A percentile compares a stretch with the other conserved stretches of the same genome.
Evolutionary conservation across 2,888 invertebrate species (phyloP).

Genomic region (Reticulitermes lucifugus): DNA sequence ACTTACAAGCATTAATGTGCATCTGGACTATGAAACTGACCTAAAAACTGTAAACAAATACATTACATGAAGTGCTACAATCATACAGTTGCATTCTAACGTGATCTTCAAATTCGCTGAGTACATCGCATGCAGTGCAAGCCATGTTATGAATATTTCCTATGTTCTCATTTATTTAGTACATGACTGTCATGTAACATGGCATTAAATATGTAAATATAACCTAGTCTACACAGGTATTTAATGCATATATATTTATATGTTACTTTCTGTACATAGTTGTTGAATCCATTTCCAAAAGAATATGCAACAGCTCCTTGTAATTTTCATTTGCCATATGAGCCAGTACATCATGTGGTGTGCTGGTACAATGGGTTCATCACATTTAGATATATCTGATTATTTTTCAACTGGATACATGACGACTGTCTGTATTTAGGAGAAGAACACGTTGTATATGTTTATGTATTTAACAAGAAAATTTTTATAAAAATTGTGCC

Average conservation of each 20-base stretch:
- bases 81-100: not conserved
- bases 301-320: not conserved
- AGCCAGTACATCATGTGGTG: not conserved
- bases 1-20: not conserved
- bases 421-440: too few species aligned
- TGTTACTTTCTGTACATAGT: not conserved
- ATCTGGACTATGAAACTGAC: not conserved
- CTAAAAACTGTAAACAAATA: conserved; percentile 7
- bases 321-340: not conserved
- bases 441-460: too few species aligned
- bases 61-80: not conserved
- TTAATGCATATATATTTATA: not conserved
- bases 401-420: too few species aligned
- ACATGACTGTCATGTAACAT: not conserved
- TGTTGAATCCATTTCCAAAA: not conserved
- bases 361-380: too few species aligned
- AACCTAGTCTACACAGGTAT: not conserved
- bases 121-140: not conserved
- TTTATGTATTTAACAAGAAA: too few species aligned
- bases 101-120: not conserved
- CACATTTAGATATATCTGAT: too few species aligned
- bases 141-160: not conserved
- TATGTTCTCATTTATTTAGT: not conserved
- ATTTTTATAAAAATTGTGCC: not conserved
- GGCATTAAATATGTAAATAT: not conserved